Conservation (phyloP, 2,888 invertebrate species). For the Labia minor region DNA sequence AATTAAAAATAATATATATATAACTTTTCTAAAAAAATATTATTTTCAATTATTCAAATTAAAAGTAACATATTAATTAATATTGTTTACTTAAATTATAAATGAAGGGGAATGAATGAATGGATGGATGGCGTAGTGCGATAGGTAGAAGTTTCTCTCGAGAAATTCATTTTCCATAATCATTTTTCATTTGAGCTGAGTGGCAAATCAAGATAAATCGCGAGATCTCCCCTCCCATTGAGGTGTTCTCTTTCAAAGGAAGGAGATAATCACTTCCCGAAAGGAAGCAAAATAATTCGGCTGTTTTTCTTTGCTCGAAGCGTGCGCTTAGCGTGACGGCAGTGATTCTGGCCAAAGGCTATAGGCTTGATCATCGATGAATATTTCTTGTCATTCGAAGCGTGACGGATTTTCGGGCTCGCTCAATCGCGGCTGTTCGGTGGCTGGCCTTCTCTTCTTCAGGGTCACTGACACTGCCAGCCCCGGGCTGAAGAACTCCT, state of each 20-base stretch:
- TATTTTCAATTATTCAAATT: too few species aligned
- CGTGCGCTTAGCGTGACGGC: constrained; percentile 1
- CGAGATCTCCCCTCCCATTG: too few species aligned
- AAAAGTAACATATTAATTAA: too few species aligned
- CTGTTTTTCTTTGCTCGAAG: not conserved
- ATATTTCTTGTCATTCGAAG: constrained; percentile 13
- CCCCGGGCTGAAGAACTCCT: not conserved
- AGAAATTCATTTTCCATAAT: too few species aligned
- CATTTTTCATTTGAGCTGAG: too few species aligned
- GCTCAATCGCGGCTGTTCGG: constrained; percentile 7
- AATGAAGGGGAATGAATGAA: too few species aligned
- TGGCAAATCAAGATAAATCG: too few species aligned
- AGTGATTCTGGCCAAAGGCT: not conserved
- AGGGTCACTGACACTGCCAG: not conserved
- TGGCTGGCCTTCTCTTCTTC: constrained; percentile 4
- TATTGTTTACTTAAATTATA: too few species aligned
- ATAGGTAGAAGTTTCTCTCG: too few species aligned
- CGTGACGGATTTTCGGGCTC: constrained; percentile 5
- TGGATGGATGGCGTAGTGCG: too few species aligned
- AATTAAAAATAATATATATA: too few species aligned
- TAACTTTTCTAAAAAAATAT: too few species aligned
- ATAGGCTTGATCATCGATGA: constrained; percentile 8
- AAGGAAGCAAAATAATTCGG: constrained; percentile 3
- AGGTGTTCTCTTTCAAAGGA: not conserved
- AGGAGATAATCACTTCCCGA: not conserved